Conservation (phyloP, 2,888 invertebrate species). For the Hirtodrosophila cameraria region DNA sequence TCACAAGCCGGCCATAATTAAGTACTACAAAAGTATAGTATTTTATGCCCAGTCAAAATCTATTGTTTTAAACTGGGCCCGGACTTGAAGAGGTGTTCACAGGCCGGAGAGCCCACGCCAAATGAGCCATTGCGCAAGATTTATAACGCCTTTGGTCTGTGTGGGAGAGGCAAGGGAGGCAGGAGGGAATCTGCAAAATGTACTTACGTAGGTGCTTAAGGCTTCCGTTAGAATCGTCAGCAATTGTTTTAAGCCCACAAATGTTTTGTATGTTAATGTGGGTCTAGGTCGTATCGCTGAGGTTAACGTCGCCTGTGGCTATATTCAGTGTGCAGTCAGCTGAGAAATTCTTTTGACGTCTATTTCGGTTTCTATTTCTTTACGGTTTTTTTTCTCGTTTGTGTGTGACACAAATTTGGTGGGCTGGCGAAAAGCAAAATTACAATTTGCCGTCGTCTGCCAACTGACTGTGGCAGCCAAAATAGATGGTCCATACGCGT, state of each 20-base stretch:
- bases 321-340: constrained; percentile 58
- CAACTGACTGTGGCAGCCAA: constrained; percentile 46
- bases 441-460: constrained; percentile 50
- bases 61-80: constrained; percentile 56
- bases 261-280: constrained; percentile 40
- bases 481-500: constrained; percentile 23
- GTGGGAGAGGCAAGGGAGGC: too few relatives aligned
- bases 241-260: constrained; percentile 47
- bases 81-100: constrained; percentile 54
- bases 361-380: constrained; percentile 61
- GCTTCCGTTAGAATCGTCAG: constrained; percentile 61
- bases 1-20: constrained; percentile 54
- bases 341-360: constrained; percentile 73
- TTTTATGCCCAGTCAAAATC: constrained; percentile 34
- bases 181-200: constrained; percentile 27
- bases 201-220: constrained; percentile 19
- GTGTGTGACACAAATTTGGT: constrained; percentile 63
- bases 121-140: constrained; percentile 76
- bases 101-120: constrained; percentile 51
- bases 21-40: too few relatives aligned
- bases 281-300: constrained; percentile 68
- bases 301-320: constrained; percentile 40
- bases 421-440: constrained; percentile 57
- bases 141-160: constrained; percentile 69
- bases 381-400: constrained; percentile 49